Base-by-base conservation (phyloP, 2,113 vertebrate genomes). In the Pedionomus torquatus region DNA sequence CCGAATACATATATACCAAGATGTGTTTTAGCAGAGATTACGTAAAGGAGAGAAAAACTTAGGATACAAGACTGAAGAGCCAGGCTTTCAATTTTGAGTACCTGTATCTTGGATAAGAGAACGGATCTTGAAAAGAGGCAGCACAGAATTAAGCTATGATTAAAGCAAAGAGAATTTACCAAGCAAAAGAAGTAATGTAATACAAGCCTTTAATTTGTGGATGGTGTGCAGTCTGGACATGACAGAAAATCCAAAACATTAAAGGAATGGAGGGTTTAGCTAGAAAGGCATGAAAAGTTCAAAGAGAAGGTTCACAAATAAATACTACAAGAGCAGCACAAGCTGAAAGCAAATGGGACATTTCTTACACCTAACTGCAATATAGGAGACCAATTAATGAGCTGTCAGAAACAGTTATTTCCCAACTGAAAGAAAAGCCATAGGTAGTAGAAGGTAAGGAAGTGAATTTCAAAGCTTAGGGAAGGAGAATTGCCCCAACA, bases 341-440 rank as follows among this genome's bases (percentile, higher is more conserved):
- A 95, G 35, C 83, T 90, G 71, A 90, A 93, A 96, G 76, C n/a
- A 90, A 92, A 92, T 58, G 58, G 80, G 80, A 90, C 31, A 54
- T 69, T 95, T 86, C 85, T 92, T 93, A 58, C 83, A 88, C 49
- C 35, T 88, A 74, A 52, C 79, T 66, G 58, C 41, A 41, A 2
- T 77, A 89, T 11, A 86, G 71, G 41, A 91, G 49, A 57, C 24
- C 41, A 83, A 44, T 92, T 95, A 97, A 88, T 69, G 80, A 96
- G 79, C 51, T 86, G 83, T 92, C 93, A 95, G 76, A 89, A 92
- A 65, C n/a, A 46, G 63, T 95, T 95, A 77, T 80, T 86, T 90
- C 64, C 46, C 43, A 74, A 15, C 25, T 80, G 60, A 83, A 86
- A 58, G 79, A 93, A 88, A 90, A 94, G 23, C 11, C 61, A 33